phyloP scores from a whole-genome alignment of 2,888 invertebrate species.

The Salticus scenicus region DNA sequence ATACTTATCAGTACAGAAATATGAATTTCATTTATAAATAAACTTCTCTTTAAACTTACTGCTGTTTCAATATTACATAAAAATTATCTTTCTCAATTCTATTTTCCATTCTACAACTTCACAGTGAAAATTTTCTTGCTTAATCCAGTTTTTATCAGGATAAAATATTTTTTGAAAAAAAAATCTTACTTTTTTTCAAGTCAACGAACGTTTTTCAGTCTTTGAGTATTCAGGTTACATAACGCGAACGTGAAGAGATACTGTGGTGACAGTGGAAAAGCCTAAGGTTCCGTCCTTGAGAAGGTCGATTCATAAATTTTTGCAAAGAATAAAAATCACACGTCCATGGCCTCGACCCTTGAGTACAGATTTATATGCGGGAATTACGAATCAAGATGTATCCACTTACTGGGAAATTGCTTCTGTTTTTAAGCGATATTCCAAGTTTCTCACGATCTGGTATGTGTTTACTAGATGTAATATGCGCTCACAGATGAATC shows the following conservation, averaged over 20 bases:
- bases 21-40: too few relatives aligned
- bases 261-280: neutral
- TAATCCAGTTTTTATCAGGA: too few relatives aligned
- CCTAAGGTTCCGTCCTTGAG: slow-evolving; percentile 52
- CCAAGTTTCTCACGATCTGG: neutral
- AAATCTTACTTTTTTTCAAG: neutral
- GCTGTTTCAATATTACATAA: too few relatives aligned
- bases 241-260: neutral
- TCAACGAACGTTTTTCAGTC: neutral
- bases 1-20: too few relatives aligned
- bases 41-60: too few relatives aligned
- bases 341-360: slow-evolving; percentile 27
- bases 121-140: too few relatives aligned
- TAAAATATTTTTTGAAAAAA: too few relatives aligned
- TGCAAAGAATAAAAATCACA: neutral
- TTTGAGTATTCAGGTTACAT: neutral
- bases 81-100: too few relatives aligned
- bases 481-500: too few relatives aligned
- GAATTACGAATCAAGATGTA: neutral
- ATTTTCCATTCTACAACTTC: too few relatives aligned
- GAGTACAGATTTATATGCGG: neutral
- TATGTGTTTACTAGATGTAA: too few relatives aligned
- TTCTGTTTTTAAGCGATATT: neutral
- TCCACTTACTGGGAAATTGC: slow-evolving; percentile 7
- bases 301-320: slow-evolving; percentile 59